phyloP scores from a whole-genome alignment of 2,888 invertebrate genomes.

The Endotricha flammealis region DNA sequence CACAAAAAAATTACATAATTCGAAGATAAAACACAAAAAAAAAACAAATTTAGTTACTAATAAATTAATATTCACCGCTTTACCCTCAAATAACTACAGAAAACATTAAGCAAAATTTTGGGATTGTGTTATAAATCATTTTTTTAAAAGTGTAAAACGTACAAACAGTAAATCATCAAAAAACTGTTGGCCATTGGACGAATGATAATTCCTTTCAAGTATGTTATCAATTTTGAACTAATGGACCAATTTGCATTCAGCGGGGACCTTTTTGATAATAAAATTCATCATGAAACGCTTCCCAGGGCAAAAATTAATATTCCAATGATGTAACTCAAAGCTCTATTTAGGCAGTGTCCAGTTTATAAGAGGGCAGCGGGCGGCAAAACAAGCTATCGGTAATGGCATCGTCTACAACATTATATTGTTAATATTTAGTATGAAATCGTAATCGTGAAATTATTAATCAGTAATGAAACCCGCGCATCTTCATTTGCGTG shows the following conservation, averaged over 20 bases:
- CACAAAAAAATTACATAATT: too few relatives aligned
- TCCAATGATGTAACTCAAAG: constrained; percentile 70
- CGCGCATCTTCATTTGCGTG: too few relatives aligned
- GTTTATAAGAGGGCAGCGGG: constrained; percentile 17
- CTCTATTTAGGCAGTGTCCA: constrained; percentile 34
- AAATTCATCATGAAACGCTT: constrained; percentile 71
- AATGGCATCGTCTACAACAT: too few relatives aligned
- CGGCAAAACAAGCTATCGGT: too few relatives aligned
- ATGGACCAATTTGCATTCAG: constrained; percentile 73
- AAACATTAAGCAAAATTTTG: too few relatives aligned
- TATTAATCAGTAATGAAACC: too few relatives aligned
- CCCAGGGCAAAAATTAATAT: constrained; percentile 73
- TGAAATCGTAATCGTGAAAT: too few relatives aligned
- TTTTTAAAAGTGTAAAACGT: constrained; percentile 31
- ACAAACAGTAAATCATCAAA: constrained; percentile 30
- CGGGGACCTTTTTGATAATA: constrained; percentile 62
- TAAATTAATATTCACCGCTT: too few relatives aligned
- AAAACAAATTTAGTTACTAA: too few relatives aligned
- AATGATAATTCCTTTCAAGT: constrained; percentile 46
- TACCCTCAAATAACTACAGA: too few relatives aligned
- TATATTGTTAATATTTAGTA: too few relatives aligned
- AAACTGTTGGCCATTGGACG: constrained; percentile 30
- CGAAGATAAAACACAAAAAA: too few relatives aligned
- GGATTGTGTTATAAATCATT: constrained; percentile 13
- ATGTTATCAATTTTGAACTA: constrained; percentile 71